Percentiles rank a stretch among this genome's conserved stretches.
Conservation (phyloP, 2,888 invertebrate species). For the Tinea semifulvella region DNA sequence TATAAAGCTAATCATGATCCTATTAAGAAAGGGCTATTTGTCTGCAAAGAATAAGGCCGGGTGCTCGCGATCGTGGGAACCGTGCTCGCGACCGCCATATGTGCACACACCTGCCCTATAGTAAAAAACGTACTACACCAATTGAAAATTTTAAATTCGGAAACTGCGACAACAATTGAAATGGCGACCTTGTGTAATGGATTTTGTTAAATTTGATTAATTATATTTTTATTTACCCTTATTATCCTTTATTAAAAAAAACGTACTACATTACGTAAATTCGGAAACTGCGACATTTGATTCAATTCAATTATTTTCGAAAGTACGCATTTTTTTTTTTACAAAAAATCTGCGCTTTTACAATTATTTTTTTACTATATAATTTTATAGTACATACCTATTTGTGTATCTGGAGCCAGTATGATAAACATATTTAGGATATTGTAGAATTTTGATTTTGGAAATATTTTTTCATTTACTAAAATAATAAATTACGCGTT, state of each 20-base stretch:
- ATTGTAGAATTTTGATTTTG: too few relatives aligned
- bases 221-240: constrained; percentile 9
- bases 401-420: too few relatives aligned
- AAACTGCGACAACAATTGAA: constrained; percentile 29
- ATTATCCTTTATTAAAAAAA: constrained; percentile 25
- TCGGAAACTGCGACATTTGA: too few relatives aligned
- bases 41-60: constrained; percentile 26
- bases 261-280: too few relatives aligned
- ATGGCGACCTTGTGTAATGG: constrained; percentile 43
- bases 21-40: constrained; percentile 1
- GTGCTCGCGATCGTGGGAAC: constrained; percentile 59
- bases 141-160: constrained; percentile 55
- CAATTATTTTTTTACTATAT: too few relatives aligned
- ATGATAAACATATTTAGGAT: too few relatives aligned
- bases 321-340: too few relatives aligned
- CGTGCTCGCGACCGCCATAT: constrained; percentile 44
- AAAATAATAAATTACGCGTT: too few relatives aligned
- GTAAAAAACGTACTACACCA: constrained; percentile 34
- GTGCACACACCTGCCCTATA: constrained; percentile 36
- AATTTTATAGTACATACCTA: too few relatives aligned
- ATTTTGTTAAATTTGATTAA: background rate
- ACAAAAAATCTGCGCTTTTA: too few relatives aligned
- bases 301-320: too few relatives aligned
- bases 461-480: too few relatives aligned
- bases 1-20: background rate